A percentile compares a stretch with the other conserved stretches of the same genome.
Evolutionary conservation across 1,140 invertebrate species (phyloP).

Genomic region (Oedothorax gibbosus): DNA sequence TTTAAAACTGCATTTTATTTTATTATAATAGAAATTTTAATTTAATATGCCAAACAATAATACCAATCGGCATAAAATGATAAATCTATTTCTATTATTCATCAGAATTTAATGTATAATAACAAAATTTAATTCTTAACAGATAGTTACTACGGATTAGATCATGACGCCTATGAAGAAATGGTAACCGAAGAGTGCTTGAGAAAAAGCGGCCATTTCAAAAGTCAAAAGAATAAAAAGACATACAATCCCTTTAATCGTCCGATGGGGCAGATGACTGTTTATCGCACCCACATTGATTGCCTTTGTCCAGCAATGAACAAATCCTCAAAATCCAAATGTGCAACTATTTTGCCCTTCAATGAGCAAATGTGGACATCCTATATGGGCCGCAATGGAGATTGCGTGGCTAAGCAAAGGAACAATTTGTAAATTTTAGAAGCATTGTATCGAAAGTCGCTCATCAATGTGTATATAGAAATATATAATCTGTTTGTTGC

Average conservation of each 20-base stretch:
- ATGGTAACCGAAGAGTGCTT: slow-evolving; percentile 69
- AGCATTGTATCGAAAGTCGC: not conserved
- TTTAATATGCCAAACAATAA: no score
- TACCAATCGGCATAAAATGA: no score
- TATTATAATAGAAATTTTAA: no score
- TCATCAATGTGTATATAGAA: slow-evolving; percentile 29
- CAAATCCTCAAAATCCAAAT: slow-evolving; percentile 62
- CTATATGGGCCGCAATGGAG: slow-evolving; percentile 69
- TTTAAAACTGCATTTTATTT: no score
- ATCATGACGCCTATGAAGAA: slow-evolving; percentile 71
- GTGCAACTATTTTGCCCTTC: slow-evolving; percentile 68
- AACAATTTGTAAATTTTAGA: slow-evolving; percentile 15
- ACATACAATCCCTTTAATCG: slow-evolving; percentile 69
- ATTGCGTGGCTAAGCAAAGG: slow-evolving; percentile 63
- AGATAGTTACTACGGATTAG: slow-evolving; percentile 70
- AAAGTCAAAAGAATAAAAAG: slow-evolving; percentile 62
- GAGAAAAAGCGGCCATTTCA: slow-evolving; percentile 63
- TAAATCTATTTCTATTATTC: not conserved
- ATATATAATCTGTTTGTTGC: slow-evolving; percentile 2
- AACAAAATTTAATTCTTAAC: slow-evolving; percentile 4
- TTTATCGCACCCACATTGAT: slow-evolving; percentile 70
- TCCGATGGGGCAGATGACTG: slow-evolving; percentile 72
- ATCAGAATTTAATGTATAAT: not conserved
- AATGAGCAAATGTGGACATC: slow-evolving; percentile 69
- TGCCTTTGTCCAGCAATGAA: slow-evolving; percentile 64